Evolutionary conservation across 2,888 invertebrate species (phyloP), one percentile per base, ranked within the genome.

Genomic region (Fabriciana adippe): DNA sequence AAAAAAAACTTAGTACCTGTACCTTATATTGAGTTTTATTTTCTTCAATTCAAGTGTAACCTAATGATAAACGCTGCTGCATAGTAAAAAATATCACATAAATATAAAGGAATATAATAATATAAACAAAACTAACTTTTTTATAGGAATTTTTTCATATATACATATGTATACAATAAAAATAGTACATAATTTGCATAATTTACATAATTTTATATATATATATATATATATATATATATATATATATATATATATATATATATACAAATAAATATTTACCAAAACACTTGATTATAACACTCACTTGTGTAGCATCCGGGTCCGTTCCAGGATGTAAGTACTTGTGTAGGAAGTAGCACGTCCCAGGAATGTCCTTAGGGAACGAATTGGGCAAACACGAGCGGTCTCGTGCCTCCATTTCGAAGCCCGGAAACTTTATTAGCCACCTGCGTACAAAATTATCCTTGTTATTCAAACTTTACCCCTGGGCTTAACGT

Each of bases 321-420:
- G 89, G 87, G 63, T 95, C 94, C 48, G 97, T 90, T 6, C 94
- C 93, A 0, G 95, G 95, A 85, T 97, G 96, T 70, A 93, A 93
- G 91, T 97, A 98, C 76, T 94, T 95, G 79, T 95, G 95, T 64
- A 98, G 93, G 87, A 98, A 98, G 90, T 98, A 95, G 84, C 97
- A 97, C 48, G 97, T 97, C 74, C 97, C 97, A 55, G 95, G 94
- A 67, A 95, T 95, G 79, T 95, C 94, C 77, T 94, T 93, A 55
- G 97, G 96, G 90, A 97, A 97, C 78, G 97, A 97, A 86, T 96
- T 96, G 13, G 98, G 98, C 76, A 98, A 94, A 87, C 95, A 96
- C 67, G 95, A 94, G 55, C 95, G 94, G 78, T 96, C 95, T 74
- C 98, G 94, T 15, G 95, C 93, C 80, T 96, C 96, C 88, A 97